phyloP scores from a whole-genome alignment of 2,888 invertebrate species.

The Podotricha telesiphe region DNA sequence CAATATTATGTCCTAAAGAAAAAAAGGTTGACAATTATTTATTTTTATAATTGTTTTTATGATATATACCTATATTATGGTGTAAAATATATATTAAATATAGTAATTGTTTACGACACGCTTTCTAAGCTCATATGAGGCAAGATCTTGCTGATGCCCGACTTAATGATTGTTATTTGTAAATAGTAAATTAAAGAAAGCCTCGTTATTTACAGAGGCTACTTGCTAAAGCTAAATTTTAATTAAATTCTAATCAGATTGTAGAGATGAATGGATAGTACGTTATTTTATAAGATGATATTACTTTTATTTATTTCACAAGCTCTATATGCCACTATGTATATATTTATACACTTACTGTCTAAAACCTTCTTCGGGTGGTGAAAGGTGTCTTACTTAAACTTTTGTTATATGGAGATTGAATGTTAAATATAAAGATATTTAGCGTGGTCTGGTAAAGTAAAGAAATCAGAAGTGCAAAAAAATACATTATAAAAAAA shows the following conservation, averaged over 20 bases:
- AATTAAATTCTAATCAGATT: constrained; percentile 22
- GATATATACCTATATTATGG: not conserved
- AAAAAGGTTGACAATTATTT: not conserved
- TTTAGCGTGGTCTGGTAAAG: too few species aligned
- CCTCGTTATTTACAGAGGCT: constrained; percentile 22
- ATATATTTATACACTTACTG: too few species aligned
- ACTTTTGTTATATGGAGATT: too few species aligned
- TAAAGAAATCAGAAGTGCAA: too few species aligned
- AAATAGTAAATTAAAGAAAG: constrained; percentile 31
- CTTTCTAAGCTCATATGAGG: constrained; percentile 58
- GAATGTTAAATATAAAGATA: too few species aligned
- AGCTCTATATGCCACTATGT: too few species aligned
- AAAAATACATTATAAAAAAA: too few species aligned
- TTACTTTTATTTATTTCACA: not conserved
- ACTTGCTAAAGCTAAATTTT: constrained; percentile 13
- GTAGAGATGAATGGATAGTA: not conserved
- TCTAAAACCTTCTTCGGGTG: too few species aligned
- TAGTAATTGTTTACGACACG: constrained; percentile 62
- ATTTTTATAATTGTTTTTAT: not conserved
- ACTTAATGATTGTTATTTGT: constrained; percentile 35
- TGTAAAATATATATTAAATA: constrained; percentile 20
- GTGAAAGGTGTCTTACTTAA: too few species aligned
- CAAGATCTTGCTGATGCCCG: constrained; percentile 33
- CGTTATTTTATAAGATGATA: not conserved
- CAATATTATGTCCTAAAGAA: too few species aligned